Evolutionary conservation across 2,113 vertebrate species (phyloP).

Genomic region (Cricetomys ansorgei): DNA sequence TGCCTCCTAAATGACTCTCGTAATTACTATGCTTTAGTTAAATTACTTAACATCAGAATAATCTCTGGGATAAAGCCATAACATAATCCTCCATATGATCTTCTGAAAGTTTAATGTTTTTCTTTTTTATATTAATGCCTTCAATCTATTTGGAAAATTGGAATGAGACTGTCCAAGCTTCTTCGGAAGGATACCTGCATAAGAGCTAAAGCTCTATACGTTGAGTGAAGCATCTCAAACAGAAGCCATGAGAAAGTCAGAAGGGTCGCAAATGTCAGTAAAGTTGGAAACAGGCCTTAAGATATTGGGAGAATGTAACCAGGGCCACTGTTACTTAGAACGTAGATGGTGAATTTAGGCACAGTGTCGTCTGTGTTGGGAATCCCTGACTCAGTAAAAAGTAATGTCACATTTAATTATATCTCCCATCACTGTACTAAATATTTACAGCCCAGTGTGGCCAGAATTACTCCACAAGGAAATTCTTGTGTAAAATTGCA

Average conservation of each 20-base stretch:
- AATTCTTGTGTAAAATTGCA: background rate
- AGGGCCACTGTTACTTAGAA: background rate
- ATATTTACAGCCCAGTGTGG: background rate
- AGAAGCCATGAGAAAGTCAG: background rate
- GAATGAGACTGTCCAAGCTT: background rate
- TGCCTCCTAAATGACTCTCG: too few species aligned
- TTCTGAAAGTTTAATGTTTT: background rate
- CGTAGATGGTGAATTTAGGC: background rate
- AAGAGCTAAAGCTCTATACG: background rate
- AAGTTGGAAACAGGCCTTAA: background rate
- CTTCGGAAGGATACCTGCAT: background rate
- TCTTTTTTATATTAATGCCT: background rate
- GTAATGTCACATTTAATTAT: background rate
- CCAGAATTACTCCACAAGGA: background rate
- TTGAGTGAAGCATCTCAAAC: background rate
- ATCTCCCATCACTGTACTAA: background rate
- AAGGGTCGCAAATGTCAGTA: background rate
- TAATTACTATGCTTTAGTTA: background rate
- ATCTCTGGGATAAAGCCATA: background rate
- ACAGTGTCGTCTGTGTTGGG: too few species aligned
- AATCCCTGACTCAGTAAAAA: background rate
- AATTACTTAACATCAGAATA: background rate
- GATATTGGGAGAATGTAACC: background rate
- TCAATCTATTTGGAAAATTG: background rate
- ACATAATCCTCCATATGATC: background rate